Evolutionary conservation across 30 jellyfish, hydroid and myxozoan genomes (phyloP).

Genomic region (Pelagia noctiluca): DNA sequence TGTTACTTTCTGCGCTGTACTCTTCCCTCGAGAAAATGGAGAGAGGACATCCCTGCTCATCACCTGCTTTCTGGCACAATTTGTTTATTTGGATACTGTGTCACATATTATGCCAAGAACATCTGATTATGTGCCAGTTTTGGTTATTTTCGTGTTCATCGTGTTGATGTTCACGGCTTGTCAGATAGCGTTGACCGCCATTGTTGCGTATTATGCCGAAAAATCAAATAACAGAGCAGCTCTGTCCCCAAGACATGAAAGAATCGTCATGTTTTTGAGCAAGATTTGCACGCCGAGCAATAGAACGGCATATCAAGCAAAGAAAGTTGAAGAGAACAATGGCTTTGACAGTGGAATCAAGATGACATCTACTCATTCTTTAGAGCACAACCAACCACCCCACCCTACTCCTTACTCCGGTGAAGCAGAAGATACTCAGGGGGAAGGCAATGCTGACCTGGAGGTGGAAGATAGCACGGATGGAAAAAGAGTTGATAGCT

Average conservation of each 20-base stretch:
- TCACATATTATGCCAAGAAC: slow-evolving; percentile 42
- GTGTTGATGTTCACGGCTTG: slow-evolving; percentile 59
- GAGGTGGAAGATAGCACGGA: too few species aligned
- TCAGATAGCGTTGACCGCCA: slow-evolving; percentile 41
- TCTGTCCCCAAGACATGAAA: slow-evolving; percentile 6
- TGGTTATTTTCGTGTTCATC: slow-evolving; percentile 43
- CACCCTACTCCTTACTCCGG: too few species aligned
- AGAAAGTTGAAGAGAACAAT: too few species aligned
- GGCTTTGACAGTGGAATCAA: too few species aligned
- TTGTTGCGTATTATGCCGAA: slow-evolving; percentile 60
- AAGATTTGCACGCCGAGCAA: slow-evolving; percentile 16
- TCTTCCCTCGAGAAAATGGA: slow-evolving; percentile 55
- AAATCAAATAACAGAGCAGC: slow-evolving; percentile 18
- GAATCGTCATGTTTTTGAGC: neutral
- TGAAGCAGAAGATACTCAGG: too few species aligned
- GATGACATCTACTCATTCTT: too few species aligned
- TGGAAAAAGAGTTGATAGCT: too few species aligned
- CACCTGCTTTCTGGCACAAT: slow-evolving; percentile 49
- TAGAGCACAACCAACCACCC: too few species aligned
- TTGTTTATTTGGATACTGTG: slow-evolving; percentile 58
- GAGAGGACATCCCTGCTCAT: slow-evolving; percentile 52
- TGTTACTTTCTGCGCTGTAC: slow-evolving; percentile 55
- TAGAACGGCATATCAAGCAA: too few species aligned
- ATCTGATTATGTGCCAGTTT: slow-evolving; percentile 44
- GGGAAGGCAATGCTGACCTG: too few species aligned